Evolutionary conservation across 2,797 vertebrate genomes (phyloP).

Genomic region (Echeneis naucrates): DNA sequence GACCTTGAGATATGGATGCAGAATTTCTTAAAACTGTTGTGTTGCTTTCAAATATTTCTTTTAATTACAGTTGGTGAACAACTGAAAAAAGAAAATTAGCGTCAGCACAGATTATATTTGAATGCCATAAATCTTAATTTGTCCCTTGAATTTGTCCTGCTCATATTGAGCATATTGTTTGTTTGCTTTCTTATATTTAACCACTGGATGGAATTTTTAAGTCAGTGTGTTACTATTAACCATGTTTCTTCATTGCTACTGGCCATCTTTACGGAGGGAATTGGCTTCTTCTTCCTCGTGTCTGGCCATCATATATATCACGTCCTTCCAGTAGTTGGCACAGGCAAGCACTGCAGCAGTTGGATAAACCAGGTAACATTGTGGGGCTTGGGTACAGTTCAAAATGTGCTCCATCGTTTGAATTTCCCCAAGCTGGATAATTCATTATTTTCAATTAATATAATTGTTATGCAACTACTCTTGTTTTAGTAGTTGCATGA

Average conservation of each 20-base stretch:
- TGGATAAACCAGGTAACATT: too few species aligned
- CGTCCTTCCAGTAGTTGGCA: too few species aligned
- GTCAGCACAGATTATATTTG: constrained; percentile 19
- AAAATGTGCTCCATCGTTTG: too few species aligned
- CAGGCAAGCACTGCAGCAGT: too few species aligned
- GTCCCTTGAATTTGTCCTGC: constrained; percentile 4
- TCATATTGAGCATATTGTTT: too few species aligned
- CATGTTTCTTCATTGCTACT: constrained; percentile 7
- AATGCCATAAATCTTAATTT: constrained; percentile 23
- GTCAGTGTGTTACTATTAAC: neutral
- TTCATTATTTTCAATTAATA: neutral
- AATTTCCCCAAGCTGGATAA: too few species aligned
- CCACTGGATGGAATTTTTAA: neutral
- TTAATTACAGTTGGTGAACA: constrained; percentile 2
- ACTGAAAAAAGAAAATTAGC: neutral
- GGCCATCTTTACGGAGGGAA: neutral
- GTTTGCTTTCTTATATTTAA: neutral
- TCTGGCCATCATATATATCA: too few species aligned
- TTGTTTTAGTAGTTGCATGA: neutral
- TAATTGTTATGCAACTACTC: neutral
- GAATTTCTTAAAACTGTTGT: constrained; percentile 12
- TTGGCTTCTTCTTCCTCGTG: too few species aligned
- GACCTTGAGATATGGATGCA: constrained; percentile 50
- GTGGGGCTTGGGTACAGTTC: too few species aligned
- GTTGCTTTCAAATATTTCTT: neutral